A percentile compares a stretch with the other conserved stretches of the same genome.
These are phyloP conservation scores for human (Homo sapiens) DNA, from an alignment of 2,113 vertebrate genomes.

Conservation along the genomic window DNA sequence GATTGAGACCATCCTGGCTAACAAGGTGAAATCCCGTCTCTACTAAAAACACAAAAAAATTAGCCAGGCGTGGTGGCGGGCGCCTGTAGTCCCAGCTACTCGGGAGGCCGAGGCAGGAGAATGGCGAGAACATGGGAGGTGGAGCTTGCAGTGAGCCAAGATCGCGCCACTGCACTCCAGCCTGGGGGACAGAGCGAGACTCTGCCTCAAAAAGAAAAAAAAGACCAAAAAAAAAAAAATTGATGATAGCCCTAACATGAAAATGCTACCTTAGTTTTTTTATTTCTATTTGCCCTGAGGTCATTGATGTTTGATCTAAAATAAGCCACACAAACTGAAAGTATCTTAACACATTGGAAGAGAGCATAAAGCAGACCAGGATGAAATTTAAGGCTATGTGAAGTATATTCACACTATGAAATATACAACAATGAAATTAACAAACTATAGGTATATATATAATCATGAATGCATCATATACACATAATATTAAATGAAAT, in stretches of 20 bases:
- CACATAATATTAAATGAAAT: neutral
- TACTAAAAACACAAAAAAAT: too few species aligned
- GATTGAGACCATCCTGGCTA: too few species aligned
- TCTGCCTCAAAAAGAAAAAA: too few species aligned
- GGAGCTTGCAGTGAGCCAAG: too few species aligned
- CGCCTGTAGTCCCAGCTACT: too few species aligned
- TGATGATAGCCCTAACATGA: neutral
- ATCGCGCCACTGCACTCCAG: too few species aligned
- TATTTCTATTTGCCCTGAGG: neutral
- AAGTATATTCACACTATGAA: neutral
- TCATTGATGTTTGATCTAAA: neutral
- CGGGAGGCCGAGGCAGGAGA: too few species aligned
- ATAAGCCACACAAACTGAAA: neutral
- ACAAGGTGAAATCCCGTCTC: too few species aligned
- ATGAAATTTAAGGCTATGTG: neutral
- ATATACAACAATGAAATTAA: neutral
- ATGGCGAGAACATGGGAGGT: too few species aligned
- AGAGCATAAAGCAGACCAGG: neutral
- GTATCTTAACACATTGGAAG: neutral
- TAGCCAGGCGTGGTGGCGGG: too few species aligned
- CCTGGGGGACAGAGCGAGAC: too few species aligned
- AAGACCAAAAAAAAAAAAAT: neutral
- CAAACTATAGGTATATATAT: neutral
- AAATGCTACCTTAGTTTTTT: neutral
- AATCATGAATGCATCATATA: neutral